A percentile compares a stretch with the other conserved stretches of the same genome.
These are phyloP conservation scores for Dasypogon diadema DNA, from an alignment of 2,888 invertebrate genomes.

Conservation along the genomic window DNA sequence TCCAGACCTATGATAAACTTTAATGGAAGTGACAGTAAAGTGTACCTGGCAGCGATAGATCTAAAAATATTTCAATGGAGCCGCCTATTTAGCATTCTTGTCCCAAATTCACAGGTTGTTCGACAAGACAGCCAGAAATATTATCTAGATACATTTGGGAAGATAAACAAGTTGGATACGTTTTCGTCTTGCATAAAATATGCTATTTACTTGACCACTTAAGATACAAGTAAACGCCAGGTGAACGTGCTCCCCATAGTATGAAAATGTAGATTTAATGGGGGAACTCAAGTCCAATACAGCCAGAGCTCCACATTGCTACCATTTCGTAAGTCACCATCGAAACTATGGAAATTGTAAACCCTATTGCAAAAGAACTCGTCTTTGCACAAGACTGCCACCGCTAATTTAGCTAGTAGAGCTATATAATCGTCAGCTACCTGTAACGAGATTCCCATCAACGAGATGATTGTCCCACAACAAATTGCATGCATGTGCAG, in stretches of 20 bases:
- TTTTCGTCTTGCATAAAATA: too few relatives aligned
- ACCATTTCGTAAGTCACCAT: slow-evolving; percentile 12
- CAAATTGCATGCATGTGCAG: neutral
- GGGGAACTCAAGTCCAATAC: neutral
- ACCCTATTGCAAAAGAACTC: slow-evolving; percentile 10
- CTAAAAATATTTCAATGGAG: too few relatives aligned
- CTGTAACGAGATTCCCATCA: slow-evolving; percentile 3
- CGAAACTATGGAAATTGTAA: slow-evolving; percentile 3
- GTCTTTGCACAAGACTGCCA: neutral
- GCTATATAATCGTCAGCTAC: neutral
- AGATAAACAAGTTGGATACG: too few relatives aligned
- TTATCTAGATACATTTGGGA: too few relatives aligned
- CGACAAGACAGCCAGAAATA: too few relatives aligned
- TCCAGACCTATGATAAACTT: neutral
- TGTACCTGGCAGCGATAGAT: too few relatives aligned
- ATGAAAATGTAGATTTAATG: slow-evolving; percentile 10
- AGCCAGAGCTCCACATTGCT: neutral
- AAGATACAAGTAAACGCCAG: neutral
- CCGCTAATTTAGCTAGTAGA: neutral
- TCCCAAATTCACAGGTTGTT: too few relatives aligned
- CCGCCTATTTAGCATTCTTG: too few relatives aligned
- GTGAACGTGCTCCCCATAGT: slow-evolving; percentile 1
- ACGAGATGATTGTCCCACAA: neutral
- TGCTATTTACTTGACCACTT: too few relatives aligned
- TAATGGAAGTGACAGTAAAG: neutral